Evolutionary conservation across 2,888 invertebrate genomes (phyloP).

Genomic region (Himalopsyche kuldschensis): DNA sequence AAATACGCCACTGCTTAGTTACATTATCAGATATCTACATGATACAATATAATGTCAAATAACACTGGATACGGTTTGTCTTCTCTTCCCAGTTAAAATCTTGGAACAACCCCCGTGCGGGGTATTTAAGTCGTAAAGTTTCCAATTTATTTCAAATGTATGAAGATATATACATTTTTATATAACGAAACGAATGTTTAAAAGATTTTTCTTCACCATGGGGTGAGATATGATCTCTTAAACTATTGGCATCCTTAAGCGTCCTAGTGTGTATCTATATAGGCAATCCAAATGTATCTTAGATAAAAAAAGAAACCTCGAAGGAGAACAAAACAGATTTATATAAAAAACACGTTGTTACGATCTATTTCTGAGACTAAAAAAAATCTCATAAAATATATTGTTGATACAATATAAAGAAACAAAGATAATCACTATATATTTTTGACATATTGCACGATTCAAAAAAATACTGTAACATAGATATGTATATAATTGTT

Average conservation of each 20-base stretch:
- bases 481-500: too few relatives aligned
- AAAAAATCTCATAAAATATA: too few relatives aligned
- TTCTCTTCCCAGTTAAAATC: conserved; percentile 12
- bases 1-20: not conserved
- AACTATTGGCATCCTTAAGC: not conserved
- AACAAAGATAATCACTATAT: too few relatives aligned
- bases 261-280: not conserved
- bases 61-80: not conserved
- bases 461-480: too few relatives aligned
- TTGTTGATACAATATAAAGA: too few relatives aligned
- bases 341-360: too few relatives aligned
- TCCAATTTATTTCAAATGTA: conserved; percentile 38
- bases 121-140: conserved; percentile 32
- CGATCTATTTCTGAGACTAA: too few relatives aligned
- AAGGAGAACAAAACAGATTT: too few relatives aligned
- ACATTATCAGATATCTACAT: not conserved
- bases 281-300: too few relatives aligned
- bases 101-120: conserved; percentile 12
- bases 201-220: conserved; percentile 18
- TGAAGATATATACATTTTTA: conserved; percentile 30
- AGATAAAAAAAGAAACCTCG: too few relatives aligned
- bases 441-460: too few relatives aligned
- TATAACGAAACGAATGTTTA: conserved; percentile 18
- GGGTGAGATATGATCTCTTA: conserved; percentile 30
- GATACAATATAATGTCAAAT: not conserved